Evolutionary conservation across 2,888 invertebrate genomes (phyloP), one percentile per base, ranked within the genome.

Genomic region (Phaonia tiefii): DNA sequence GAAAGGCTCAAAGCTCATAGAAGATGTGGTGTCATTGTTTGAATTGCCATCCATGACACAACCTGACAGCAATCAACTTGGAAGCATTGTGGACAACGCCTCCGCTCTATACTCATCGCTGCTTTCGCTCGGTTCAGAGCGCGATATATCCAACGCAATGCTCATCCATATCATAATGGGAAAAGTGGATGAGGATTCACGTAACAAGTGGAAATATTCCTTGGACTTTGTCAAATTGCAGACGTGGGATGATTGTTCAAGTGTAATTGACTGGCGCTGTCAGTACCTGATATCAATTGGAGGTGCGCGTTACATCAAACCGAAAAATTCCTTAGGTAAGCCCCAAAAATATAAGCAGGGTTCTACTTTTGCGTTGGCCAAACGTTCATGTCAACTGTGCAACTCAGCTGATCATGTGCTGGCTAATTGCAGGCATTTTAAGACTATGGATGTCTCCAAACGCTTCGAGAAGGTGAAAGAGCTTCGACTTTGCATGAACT

Each of bases 121-220:
- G 4, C n/a, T 42, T 13, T 76, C 69, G 60, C 17, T 73, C 8
- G 72, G 76, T 8, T 73, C 72, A 5, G 20, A 26, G 8, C 66
- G 70, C 10, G 77, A 83, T n/a, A 81, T 79, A 17, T 39, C 42
- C 7, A 56, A 76, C 13, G 67, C 80, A 3, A 37, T 75, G 56
- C 39, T 79, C 8, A 37, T 72, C 13, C 79, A 80, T 65, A 69
- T 75, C 1, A 77, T 79, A 39, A 37, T 80, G 42, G 25, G 73
- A 10, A 69, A 65, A 71, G 69, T 26, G 20, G 49, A 80, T 20
- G 26, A 71, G 0, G 75, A 74, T 20, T 76, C 73, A 2, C 63
- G 37, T 65, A 63, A 39, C 1, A 79, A 73, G 22, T 82, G 78
- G 81, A 80, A 82, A 20, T 73, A 82, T 5, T 65, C 77, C 1